Evolutionary conservation across 1,140 invertebrate species (phyloP).

Genomic region (Heliconius nattereri): DNA sequence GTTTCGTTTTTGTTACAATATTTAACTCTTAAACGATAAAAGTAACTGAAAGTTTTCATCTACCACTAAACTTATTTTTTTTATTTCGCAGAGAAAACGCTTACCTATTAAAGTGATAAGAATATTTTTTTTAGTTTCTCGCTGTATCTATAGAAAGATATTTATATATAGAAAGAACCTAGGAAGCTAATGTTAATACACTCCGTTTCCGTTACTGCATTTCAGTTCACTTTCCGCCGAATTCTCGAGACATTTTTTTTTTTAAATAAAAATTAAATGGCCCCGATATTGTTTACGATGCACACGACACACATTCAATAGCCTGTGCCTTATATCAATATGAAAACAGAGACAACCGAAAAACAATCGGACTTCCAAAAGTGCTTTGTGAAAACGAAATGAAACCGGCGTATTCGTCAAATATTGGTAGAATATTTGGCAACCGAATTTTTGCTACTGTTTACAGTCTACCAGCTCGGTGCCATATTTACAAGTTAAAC

Average conservation of each 20-base stretch:
- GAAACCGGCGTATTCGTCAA: conserved; percentile 48
- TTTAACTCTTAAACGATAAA: neutral
- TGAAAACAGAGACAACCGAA: conserved; percentile 24
- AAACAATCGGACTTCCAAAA: conserved; percentile 34
- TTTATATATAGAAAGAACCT: too few species aligned
- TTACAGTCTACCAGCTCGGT: conserved; percentile 56
- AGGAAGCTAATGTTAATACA: too few species aligned
- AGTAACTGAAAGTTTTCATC: too few species aligned
- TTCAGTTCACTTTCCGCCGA: too few species aligned
- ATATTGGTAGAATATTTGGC: conserved; percentile 58
- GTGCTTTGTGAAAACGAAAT: conserved; percentile 43
- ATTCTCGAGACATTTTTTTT: too few species aligned
- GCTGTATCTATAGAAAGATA: too few species aligned
- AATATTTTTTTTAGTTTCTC: too few species aligned
- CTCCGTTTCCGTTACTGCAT: too few species aligned
- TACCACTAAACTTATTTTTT: too few species aligned
- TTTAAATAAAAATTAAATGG: too few species aligned
- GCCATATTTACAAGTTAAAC: conserved; percentile 59
- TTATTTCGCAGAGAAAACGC: too few species aligned
- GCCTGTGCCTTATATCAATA: neutral
- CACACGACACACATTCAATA: neutral
- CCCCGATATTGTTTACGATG: neutral
- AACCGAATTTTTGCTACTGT: conserved; percentile 47
- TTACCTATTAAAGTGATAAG: too few species aligned
- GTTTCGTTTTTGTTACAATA: neutral